phyloP scores from a whole-genome alignment of 1,140 invertebrate species.

The Drosophila ficusphila region DNA sequence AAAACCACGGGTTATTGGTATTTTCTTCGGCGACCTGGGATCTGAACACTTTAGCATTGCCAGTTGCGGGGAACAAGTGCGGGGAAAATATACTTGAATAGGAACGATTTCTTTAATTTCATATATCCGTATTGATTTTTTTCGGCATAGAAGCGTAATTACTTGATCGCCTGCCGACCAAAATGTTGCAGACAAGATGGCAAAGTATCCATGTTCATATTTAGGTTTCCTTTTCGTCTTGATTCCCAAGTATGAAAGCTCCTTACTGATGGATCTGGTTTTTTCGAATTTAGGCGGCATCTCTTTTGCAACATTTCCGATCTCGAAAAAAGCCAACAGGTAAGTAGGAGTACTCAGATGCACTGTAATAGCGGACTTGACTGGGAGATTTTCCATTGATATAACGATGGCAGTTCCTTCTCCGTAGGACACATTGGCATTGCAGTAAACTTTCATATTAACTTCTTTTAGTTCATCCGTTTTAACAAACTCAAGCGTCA shows the following conservation, averaged over 20 bases:
- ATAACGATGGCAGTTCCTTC: conserved; percentile 12
- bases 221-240: background rate
- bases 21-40: background rate
- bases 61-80: background rate
- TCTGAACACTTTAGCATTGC: background rate
- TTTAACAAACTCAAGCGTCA: background rate
- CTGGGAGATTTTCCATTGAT: conserved; percentile 12
- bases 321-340: conserved; percentile 14
- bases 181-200: conserved; percentile 28
- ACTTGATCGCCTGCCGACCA: conserved; percentile 11
- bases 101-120: background rate
- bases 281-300: background rate
- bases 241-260: background rate
- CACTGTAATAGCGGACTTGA: background rate
- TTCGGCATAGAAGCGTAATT: conserved; percentile 1
- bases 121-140: background rate
- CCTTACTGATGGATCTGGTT: conserved; percentile 1
- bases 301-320: background rate
- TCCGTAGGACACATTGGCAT: conserved; percentile 16
- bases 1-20: background rate
- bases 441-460: conserved; percentile 30
- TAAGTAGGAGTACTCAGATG: conserved; percentile 23
- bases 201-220: conserved; percentile 30
- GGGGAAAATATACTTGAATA: background rate
- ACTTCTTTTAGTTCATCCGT: background rate